Evolutionary conservation across 2,888 invertebrate species (phyloP), one percentile per base, ranked within the genome.

Genomic region (Phengaris arion): DNA sequence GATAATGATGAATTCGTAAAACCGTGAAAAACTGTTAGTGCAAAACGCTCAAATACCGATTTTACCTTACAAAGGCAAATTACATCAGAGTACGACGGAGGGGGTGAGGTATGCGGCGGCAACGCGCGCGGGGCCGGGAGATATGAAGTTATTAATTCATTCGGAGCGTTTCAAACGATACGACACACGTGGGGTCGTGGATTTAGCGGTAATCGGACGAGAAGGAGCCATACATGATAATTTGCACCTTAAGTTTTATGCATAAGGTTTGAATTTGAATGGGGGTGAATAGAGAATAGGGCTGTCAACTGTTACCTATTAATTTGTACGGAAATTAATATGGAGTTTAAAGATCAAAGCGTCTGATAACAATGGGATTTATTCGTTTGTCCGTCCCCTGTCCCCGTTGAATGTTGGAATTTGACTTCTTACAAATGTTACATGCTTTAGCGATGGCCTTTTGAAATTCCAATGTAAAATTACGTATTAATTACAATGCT

Each of bases 271-370:
- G 0, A 35, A 64, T 64, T 64, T 45, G 12, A 64, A 13, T 45
- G 64, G 64, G 35, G 35, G 12, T 12, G 64, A 12, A 13, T 3
- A 0, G 6, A 35, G 64, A 45, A 64, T 64, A 64, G 64, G 64
- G 64, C 12, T 64, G 45, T 64, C 64, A 64, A 64, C 64, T 64
- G 64, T 64, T 64, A 45, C 64, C 45, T 64, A 35, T 64, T 64
- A 75, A 77, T 72, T 74, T 75, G 76, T 75, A 77, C 74, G 55
- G 68, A 75, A 74, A 76, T 73, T 74, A 77, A 77, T 75, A 76
- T 70, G 57, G 77, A 74, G 78, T 76, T 13, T 64, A 12, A 5
- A 64, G 64, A 64, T 64, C 64, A 64, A 64, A 64, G 64, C 35
- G 64, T 5, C 64, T 64, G 64, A 64, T 64, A 64, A 64, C 64